A percentile compares a stretch with the other conserved stretches of the same genome.
Conservation (phyloP, 2,888 invertebrate species). For the Drosophila neonasuta region DNA sequence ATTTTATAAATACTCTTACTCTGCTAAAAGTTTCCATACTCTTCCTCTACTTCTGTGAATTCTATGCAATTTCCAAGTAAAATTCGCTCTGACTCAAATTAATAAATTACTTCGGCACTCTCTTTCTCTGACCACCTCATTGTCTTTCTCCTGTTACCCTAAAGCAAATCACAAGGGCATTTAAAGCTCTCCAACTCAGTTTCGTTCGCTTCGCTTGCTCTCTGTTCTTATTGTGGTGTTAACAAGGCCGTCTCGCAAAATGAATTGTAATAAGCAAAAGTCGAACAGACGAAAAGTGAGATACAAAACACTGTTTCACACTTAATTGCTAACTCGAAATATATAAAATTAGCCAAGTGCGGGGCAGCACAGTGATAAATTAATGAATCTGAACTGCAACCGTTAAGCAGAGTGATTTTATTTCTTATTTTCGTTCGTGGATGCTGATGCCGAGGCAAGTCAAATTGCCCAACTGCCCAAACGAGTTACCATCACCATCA, state of each 20-base stretch:
- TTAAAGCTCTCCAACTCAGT: neutral
- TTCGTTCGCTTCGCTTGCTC: conserved; percentile 12
- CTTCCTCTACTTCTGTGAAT: too few relatives aligned
- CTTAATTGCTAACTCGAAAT: conserved; percentile 70
- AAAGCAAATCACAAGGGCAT: conserved; percentile 2
- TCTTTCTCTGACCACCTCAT: neutral
- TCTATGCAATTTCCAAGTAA: neutral
- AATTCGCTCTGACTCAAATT: neutral
- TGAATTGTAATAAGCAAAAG: conserved; percentile 37
- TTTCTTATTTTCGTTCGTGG: neutral
- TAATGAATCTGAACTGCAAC: conserved; percentile 70
- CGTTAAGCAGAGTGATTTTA: conserved; percentile 42
- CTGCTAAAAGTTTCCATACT: too few relatives aligned
- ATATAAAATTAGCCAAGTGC: conserved; percentile 65
- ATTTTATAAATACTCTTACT: too few relatives aligned
- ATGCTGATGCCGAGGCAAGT: conserved; percentile 36
- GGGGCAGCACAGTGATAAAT: conserved; percentile 61
- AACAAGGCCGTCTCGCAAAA: conserved; percentile 55
- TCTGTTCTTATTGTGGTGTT: conserved; percentile 26
- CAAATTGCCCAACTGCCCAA: conserved; percentile 61
- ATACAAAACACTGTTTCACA: conserved; percentile 64
- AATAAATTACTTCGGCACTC: neutral
- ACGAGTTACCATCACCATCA: conserved; percentile 54
- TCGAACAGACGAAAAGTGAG: conserved; percentile 4
- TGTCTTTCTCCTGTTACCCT: neutral